phyloP scores from a whole-genome alignment of 1,140 invertebrate genomes.

The Orchesella cincta region DNA sequence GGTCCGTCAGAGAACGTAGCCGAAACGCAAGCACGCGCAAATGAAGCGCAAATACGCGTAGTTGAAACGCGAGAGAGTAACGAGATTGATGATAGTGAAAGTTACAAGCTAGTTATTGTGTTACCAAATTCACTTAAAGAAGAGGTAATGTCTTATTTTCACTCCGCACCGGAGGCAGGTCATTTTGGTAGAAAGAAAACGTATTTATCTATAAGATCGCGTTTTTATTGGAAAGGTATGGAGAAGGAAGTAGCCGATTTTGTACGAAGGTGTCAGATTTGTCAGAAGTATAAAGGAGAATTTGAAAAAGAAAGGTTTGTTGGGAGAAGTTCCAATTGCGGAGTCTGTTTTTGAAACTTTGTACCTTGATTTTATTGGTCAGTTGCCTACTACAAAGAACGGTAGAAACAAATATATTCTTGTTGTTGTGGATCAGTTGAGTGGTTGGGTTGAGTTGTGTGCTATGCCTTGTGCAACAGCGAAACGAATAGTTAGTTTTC shows the following conservation, averaged over 20 bases:
- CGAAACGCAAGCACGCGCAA: too few relatives aligned
- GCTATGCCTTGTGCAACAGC: conserved; percentile 51
- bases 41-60: too few relatives aligned
- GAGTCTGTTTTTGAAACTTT: neutral
- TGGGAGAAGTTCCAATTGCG: conserved; percentile 1
- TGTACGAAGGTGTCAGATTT: conserved; percentile 31
- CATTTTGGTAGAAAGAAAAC: conserved; percentile 32
- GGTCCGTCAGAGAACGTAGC: too few relatives aligned
- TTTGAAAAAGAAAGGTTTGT: conserved; percentile 6
- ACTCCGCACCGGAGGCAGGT: conserved; percentile 30
- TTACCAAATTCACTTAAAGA: neutral
- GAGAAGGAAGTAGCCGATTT: conserved; percentile 29
- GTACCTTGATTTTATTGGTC: conserved; percentile 13
- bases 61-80: too few relatives aligned
- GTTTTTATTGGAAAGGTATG: conserved; percentile 37
- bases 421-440: conserved; percentile 54
- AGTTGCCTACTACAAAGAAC: neutral
- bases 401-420: neutral
- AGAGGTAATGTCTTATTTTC: conserved; percentile 29
- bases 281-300: conserved; percentile 18
- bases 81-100: too few relatives aligned
- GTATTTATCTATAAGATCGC: conserved; percentile 14
- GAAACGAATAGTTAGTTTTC: conserved; percentile 48
- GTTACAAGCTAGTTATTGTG: neutral
- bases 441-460: conserved; percentile 51